Conservation (phyloP, 2,888 invertebrate species). For the Hyposoter dolosus region DNA sequence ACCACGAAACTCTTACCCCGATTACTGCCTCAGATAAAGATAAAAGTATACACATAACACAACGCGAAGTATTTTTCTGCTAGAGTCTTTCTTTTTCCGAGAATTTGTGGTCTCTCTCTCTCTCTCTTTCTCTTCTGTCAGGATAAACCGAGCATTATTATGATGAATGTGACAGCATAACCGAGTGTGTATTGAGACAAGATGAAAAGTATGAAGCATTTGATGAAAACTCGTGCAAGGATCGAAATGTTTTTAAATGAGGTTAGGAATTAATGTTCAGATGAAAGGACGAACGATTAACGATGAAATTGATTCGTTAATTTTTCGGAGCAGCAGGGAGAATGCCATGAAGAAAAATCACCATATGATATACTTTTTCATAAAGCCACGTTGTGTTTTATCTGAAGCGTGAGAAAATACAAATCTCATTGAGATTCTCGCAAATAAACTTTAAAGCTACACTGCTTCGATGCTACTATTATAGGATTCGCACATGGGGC, state of each 20-base stretch:
- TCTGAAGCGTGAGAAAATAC: constrained; percentile 45
- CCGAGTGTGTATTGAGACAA: constrained; percentile 33
- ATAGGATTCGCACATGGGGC: not conserved
- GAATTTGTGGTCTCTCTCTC: constrained; percentile 34
- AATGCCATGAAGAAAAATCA: too few relatives aligned
- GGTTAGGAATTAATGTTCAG: too few relatives aligned
- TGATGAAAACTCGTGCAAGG: constrained; percentile 3
- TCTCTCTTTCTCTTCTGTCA: constrained; percentile 10
- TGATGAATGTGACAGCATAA: constrained; percentile 23
- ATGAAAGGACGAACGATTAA: not conserved
- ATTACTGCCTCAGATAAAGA: constrained; percentile 35
- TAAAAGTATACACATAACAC: constrained; percentile 1
- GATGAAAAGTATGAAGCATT: not conserved
- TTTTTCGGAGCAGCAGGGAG: too few relatives aligned
- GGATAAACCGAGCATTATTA: constrained; percentile 42
- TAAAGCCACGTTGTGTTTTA: not conserved
- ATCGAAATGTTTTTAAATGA: not conserved
- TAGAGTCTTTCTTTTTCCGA: constrained; percentile 26
- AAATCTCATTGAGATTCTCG: constrained; percentile 47
- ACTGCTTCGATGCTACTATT: constrained; percentile 29
- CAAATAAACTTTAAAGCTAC: constrained; percentile 12
- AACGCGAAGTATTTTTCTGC: not conserved
- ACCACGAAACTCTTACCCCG: constrained; percentile 49
- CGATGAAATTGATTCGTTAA: not conserved
- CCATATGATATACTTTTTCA: too few relatives aligned